These are phyloP conservation scores for Ammodytes marinus DNA, from an alignment of 2,113 vertebrate species.

Conservation along the genomic window DNA sequence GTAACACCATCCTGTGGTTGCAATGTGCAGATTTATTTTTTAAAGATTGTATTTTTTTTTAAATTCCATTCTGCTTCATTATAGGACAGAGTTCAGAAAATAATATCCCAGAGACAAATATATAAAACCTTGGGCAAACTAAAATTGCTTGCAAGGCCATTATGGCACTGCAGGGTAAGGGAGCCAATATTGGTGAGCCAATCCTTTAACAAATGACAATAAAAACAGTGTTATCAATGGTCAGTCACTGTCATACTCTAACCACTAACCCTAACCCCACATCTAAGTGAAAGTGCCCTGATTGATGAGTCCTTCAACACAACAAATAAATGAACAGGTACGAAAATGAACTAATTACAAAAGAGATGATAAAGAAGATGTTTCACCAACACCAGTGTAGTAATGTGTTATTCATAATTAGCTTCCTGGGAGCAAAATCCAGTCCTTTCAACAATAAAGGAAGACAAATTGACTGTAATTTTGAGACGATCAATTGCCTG, in stretches of 20 bases:
- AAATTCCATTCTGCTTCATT: not conserved
- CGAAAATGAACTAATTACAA: not conserved
- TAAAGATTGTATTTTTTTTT: not conserved
- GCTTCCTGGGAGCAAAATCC: not conserved
- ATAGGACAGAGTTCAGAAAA: not conserved
- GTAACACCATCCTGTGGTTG: not conserved
- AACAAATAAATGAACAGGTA: not conserved
- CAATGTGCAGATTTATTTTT: not conserved
- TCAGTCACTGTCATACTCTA: not conserved
- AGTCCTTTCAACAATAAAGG: not conserved
- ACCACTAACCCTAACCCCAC: not conserved
- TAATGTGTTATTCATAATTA: conserved; percentile 44
- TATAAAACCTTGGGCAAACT: not conserved
- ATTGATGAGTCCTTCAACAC: not conserved
- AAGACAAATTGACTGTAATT: not conserved
- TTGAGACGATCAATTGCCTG: not conserved
- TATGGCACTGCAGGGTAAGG: too few relatives aligned
- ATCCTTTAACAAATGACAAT: not conserved
- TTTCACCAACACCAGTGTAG: conserved; percentile 32
- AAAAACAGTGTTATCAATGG: not conserved
- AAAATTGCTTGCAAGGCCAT: not conserved
- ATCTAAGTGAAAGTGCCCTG: not conserved
- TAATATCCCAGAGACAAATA: not conserved
- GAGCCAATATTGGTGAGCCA: not conserved
- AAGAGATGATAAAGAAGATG: conserved; percentile 44